phyloP scores from a whole-genome alignment of 2,888 invertebrate genomes.

The Pollenia griseotomentosa region DNA sequence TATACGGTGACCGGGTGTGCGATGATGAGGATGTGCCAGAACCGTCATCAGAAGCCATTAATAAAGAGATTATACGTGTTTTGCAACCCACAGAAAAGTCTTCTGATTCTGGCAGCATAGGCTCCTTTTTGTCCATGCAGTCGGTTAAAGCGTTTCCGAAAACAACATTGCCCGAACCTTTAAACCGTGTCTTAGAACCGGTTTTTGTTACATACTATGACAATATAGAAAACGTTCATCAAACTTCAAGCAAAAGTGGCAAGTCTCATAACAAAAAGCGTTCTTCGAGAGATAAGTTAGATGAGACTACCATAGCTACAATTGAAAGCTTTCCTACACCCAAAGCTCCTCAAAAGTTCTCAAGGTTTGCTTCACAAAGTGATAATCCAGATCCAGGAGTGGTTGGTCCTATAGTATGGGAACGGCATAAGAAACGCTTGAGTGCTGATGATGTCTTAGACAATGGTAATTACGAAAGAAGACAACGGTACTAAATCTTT shows the following conservation, averaged over 20 bases:
- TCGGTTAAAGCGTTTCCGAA: constrained; percentile 93
- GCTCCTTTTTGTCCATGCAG: constrained; percentile 94
- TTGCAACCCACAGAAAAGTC: constrained; percentile 81
- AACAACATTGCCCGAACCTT: constrained; percentile 90
- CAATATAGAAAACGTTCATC: constrained; percentile 81
- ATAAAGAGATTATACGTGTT: constrained; percentile 81
- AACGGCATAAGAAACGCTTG: constrained; percentile 89
- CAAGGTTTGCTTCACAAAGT: constrained; percentile 87
- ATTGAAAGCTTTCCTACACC: constrained; percentile 80
- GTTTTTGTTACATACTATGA: constrained; percentile 90
- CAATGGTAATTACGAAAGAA: constrained; percentile 73
- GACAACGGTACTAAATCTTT: constrained; percentile 66
- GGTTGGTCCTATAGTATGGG: constrained; percentile 93
- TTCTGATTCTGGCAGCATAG: constrained; percentile 86
- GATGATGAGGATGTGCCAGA: constrained; percentile 39
- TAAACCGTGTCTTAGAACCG: constrained; percentile 91
- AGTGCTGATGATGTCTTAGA: constrained; percentile 76
- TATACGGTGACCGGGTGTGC: constrained; percentile 77
- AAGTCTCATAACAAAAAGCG: constrained; percentile 71
- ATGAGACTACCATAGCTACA: constrained; percentile 78
- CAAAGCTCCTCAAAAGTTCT: constrained; percentile 79
- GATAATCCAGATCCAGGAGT: constrained; percentile 92
- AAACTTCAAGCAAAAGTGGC: constrained; percentile 75
- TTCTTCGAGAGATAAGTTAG: constrained; percentile 73
- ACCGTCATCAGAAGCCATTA: constrained; percentile 80